Conservation (phyloP, 2,113 vertebrate genomes). For the Xiphophorus maculatus region DNA sequence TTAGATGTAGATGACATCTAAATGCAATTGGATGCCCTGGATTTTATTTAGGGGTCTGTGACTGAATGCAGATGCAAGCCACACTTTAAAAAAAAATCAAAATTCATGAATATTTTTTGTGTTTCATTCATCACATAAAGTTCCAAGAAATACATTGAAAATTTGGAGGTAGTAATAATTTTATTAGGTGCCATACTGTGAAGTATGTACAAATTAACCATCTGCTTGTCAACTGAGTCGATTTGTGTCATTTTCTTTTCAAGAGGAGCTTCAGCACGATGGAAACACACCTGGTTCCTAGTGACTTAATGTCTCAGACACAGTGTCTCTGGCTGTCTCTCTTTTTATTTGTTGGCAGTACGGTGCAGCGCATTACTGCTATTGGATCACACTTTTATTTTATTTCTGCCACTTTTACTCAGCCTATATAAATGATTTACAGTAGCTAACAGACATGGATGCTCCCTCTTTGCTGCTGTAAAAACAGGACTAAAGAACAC, state of each 20-base stretch:
- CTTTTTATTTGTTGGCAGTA: slow-evolving; percentile 25
- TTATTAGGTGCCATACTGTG: background rate
- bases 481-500: slow-evolving; percentile 30
- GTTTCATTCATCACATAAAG: background rate
- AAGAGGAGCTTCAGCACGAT: slow-evolving; percentile 42
- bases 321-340: slow-evolving; percentile 47
- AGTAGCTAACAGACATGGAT: slow-evolving; percentile 34
- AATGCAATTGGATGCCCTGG: too few relatives aligned
- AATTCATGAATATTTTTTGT: background rate
- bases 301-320: slow-evolving; percentile 62
- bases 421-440: slow-evolving; percentile 38
- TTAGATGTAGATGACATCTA: too few relatives aligned
- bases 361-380: slow-evolving; percentile 1
- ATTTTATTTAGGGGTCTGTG: too few relatives aligned
- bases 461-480: slow-evolving; percentile 29
- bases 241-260: slow-evolving; percentile 43
- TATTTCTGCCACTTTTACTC: slow-evolving; percentile 37
- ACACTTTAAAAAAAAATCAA: too few relatives aligned
- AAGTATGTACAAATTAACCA: slow-evolving; percentile 1
- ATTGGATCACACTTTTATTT: slow-evolving; percentile 34
- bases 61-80: too few relatives aligned
- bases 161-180: background rate
- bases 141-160: background rate
- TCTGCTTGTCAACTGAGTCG: slow-evolving; percentile 30
- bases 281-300: slow-evolving; percentile 57